Conservation (phyloP, 2,888 invertebrate species). For the Melanostoma scalare region DNA sequence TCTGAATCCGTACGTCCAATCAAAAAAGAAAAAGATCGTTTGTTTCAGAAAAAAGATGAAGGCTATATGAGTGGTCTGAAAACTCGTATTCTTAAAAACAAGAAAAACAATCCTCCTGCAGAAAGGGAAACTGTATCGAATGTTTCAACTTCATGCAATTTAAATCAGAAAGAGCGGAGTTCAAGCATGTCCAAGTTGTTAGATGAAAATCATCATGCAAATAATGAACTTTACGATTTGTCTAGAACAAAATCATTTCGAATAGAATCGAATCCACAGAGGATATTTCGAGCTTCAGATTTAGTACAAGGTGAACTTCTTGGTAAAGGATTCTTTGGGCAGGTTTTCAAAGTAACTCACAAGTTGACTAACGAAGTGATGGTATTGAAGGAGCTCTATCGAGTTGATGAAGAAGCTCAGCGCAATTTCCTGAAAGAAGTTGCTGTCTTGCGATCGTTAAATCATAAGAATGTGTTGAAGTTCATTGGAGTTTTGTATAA, state of each 20-base stretch:
- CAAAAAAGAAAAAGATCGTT: constrained; percentile 81
- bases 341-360: constrained; percentile 95
- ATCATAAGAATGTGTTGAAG: constrained; percentile 94
- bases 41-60: constrained; percentile 81
- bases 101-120: constrained; percentile 83
- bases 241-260: constrained; percentile 94
- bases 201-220: constrained; percentile 85
- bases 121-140: constrained; percentile 28
- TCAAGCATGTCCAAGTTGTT: constrained; percentile 93
- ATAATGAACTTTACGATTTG: constrained; percentile 85
- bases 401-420: constrained; percentile 97
- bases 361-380: constrained; percentile 95
- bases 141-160: constrained; percentile 70
- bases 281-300: constrained; percentile 96
- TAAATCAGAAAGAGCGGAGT: constrained; percentile 91
- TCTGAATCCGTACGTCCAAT: constrained; percentile 82
- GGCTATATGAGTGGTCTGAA: constrained; percentile 85
- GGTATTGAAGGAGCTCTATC: constrained; percentile 96
- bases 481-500: constrained; percentile 97
- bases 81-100: constrained; percentile 84
- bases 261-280: constrained; percentile 84
- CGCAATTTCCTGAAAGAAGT: constrained; percentile 97
- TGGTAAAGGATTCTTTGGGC: constrained; percentile 97
- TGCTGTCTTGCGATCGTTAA: constrained; percentile 93
- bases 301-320: constrained; percentile 93